phyloP scores from a whole-genome alignment of 2,888 invertebrate genomes.

The Cryptosula pallasiana region DNA sequence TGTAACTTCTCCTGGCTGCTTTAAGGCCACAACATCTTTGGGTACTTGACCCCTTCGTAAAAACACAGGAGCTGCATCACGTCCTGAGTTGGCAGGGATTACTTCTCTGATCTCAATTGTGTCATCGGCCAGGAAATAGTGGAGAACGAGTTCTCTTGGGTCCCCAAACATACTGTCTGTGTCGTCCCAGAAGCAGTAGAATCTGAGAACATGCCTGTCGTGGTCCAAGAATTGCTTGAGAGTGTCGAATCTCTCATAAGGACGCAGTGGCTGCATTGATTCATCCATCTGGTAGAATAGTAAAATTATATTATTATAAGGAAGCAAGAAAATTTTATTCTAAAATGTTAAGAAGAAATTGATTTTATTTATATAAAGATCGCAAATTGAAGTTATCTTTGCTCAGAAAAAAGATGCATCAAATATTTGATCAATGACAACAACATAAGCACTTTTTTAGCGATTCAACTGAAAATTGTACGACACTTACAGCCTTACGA shows the following conservation, averaged over 20 bases:
- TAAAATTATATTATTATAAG: too few relatives aligned
- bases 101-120: conserved; percentile 81
- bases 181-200: conserved; percentile 87
- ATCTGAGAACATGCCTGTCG: conserved; percentile 68
- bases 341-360: too few relatives aligned
- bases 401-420: too few relatives aligned
- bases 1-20: conserved; percentile 48
- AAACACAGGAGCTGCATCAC: conserved; percentile 68
- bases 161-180: conserved; percentile 70
- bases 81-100: conserved; percentile 65
- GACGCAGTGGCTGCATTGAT: conserved; percentile 51
- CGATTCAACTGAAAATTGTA: too few relatives aligned
- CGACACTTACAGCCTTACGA: conserved; percentile 35
- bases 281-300: conserved; percentile 44
- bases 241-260: conserved; percentile 56
- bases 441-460: too few relatives aligned
- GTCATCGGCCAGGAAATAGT: conserved; percentile 80
- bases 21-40: conserved; percentile 59
- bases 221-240: conserved; percentile 76
- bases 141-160: conserved; percentile 71
- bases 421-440: too few relatives aligned
- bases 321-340: too few relatives aligned
- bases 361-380: too few relatives aligned
- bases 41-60: conserved; percentile 71
- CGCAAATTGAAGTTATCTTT: too few relatives aligned